These are phyloP conservation scores for Heliconius charithonia DNA, from an alignment of 2,888 invertebrate species.

Conservation along the genomic window DNA sequence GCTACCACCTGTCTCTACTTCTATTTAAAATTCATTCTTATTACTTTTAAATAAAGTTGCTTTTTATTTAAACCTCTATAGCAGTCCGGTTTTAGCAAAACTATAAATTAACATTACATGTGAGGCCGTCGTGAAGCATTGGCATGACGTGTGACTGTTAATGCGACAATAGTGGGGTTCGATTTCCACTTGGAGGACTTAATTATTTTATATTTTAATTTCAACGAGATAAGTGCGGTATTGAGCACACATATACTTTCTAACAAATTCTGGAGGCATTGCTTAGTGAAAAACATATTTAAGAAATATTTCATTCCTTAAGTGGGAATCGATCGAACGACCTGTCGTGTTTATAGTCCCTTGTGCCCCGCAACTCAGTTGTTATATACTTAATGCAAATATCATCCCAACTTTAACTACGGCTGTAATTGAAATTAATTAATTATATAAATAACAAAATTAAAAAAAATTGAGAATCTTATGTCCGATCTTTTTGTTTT, in stretches of 20 bases:
- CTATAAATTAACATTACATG: slow-evolving; percentile 3
- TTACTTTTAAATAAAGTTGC: background rate
- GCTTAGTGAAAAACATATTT: too few relatives aligned
- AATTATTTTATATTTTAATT: background rate
- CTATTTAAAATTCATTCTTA: slow-evolving; percentile 2
- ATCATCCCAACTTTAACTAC: too few relatives aligned
- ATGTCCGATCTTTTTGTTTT: background rate
- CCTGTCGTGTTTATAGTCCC: too few relatives aligned
- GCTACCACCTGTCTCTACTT: slow-evolving; percentile 15
- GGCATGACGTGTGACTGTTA: background rate
- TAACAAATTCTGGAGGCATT: too few relatives aligned
- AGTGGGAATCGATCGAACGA: too few relatives aligned
- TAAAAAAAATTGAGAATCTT: background rate
- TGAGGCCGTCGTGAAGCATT: background rate
- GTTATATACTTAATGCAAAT: too few relatives aligned
- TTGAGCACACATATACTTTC: background rate
- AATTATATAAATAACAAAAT: background rate
- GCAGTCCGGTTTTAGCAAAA: slow-evolving; percentile 28
- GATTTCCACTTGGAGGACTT: background rate
- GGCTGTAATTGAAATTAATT: background rate
- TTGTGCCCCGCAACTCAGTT: too few relatives aligned
- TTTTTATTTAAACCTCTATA: background rate
- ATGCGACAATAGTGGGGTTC: background rate
- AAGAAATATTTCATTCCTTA: too few relatives aligned
- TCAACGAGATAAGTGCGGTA: too few relatives aligned